Base-by-base conservation (phyloP, 2,113 vertebrate species). In the Seriola dumerili region DNA sequence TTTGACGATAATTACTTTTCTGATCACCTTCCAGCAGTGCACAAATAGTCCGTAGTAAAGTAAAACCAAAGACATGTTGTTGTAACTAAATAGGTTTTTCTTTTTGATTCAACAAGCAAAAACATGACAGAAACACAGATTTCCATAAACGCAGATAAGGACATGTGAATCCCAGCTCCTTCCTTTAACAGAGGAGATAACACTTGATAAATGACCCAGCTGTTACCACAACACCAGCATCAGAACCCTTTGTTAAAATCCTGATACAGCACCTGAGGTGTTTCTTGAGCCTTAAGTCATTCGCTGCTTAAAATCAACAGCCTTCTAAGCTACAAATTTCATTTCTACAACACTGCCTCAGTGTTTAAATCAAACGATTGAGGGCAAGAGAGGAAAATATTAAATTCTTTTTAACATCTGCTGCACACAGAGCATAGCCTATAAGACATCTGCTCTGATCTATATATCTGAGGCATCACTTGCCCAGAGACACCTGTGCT, bases 51-150 rank as follows among this genome's bases (percentile, higher is more conserved):
- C 42, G 23, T 17, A 38, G 52, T 44, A 38, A 72, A 57, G 64
- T 12, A 67, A 29, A 77, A 61, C 0, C 6, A 40, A 68, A 69
- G n/a, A 48, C 3, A 44, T 14, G 23, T 14, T 54, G 36, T 21
- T 48, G 29, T 12, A 65, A 58, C 38, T 57, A 73, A 77, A 78
- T 57, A 5, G n/a, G 8, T 11, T 10, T 23, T 48, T 17, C 4
- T 58, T 68, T 48, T 17, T 62, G 29, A 66, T 69, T 76, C 57
- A 55, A 68, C 52, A 64, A 77, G 40, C 38, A 71, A 67, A 42
- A 46, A 78, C 61, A 76, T 75, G 70, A 85, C 82, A 75, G 61
- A 69, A 81, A 83, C 79, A 84, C 59, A 65, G 79, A 87, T 90
- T 84, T 76, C 4, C 59, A 7, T 38, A 63, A 72, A 69, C 21